These are phyloP conservation scores for Drosophila littoralis DNA, from an alignment of 1,140 invertebrate genomes.

Conservation along the genomic window DNA sequence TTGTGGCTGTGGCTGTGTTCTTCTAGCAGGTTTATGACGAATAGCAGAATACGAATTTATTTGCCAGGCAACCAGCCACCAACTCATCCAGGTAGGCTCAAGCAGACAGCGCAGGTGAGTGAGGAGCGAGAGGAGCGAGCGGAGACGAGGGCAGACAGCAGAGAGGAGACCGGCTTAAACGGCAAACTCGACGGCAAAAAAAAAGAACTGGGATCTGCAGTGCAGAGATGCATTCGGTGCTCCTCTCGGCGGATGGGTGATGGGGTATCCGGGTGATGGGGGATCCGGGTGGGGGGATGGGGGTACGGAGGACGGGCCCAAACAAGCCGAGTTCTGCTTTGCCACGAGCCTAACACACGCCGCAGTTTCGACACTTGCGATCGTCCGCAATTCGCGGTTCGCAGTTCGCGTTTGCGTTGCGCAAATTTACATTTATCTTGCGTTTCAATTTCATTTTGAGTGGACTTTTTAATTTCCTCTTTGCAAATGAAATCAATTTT, in stretches of 20 bases:
- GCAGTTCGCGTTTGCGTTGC: slow-evolving; percentile 60
- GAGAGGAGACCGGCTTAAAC: slow-evolving; percentile 23
- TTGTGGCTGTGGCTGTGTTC: slow-evolving; percentile 7
- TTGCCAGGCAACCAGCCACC: slow-evolving; percentile 14
- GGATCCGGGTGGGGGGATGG: no score
- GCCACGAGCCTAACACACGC: slow-evolving; percentile 84
- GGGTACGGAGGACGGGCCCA: not conserved
- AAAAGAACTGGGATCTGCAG: slow-evolving; percentile 40
- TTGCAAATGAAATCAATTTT: slow-evolving; percentile 81
- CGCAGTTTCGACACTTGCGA: slow-evolving; percentile 72
- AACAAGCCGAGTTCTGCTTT: slow-evolving; percentile 45
- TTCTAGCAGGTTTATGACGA: slow-evolving; percentile 73
- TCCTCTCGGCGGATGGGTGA: not conserved
- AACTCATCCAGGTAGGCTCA: slow-evolving; percentile 39
- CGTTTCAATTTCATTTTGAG: slow-evolving; percentile 80
- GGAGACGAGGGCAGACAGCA: no score
- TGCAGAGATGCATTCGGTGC: slow-evolving; percentile 39
- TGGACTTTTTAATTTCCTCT: slow-evolving; percentile 82
- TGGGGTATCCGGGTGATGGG: not conserved
- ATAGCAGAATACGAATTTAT: slow-evolving; percentile 65
- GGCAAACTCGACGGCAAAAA: not conserved
- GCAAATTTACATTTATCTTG: slow-evolving; percentile 82
- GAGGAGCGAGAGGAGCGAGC: no score
- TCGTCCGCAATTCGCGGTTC: slow-evolving; percentile 49
- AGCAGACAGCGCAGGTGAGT: not conserved